phyloP scores from a whole-genome alignment of 2,797 vertebrate species.

The Anguilla pacifica region DNA sequence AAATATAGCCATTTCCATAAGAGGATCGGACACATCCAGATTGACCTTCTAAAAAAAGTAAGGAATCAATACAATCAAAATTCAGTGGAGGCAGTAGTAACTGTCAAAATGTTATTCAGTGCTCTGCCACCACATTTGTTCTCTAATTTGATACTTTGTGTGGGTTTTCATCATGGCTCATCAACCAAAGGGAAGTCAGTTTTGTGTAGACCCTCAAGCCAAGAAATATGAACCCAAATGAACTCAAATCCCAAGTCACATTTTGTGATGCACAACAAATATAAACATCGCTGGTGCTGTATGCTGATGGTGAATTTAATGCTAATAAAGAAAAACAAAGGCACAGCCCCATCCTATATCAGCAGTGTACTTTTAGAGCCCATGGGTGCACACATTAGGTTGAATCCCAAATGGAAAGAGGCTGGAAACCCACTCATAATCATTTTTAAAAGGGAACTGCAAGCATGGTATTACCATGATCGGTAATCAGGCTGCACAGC shows the following conservation, averaged over 20 bases:
- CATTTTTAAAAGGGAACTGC: neutral
- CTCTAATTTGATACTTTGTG: conserved; percentile 9
- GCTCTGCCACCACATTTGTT: conserved; percentile 5
- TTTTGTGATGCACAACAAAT: neutral
- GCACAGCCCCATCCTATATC: neutral
- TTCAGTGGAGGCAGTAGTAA: neutral
- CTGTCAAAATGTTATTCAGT: neutral
- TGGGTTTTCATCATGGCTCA: neutral
- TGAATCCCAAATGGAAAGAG: neutral
- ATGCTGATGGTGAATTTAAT: neutral
- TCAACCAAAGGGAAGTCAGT: neutral
- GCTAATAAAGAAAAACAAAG: neutral
- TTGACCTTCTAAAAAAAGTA: conserved; percentile 7
- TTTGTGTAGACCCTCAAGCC: neutral
- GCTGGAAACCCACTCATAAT: neutral
- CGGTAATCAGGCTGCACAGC: neutral
- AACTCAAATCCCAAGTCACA: neutral
- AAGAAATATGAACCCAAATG: conserved; percentile 3
- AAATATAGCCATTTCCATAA: neutral
- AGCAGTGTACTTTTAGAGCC: neutral
- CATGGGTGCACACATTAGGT: neutral
- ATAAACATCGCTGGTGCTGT: neutral
- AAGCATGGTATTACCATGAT: neutral
- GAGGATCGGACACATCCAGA: neutral
- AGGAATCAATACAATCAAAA: neutral